Percentiles rank a stretch among this genome's conserved stretches.
Conservation (phyloP, 2,888 invertebrate species). For the Orchesellides sinensis region DNA sequence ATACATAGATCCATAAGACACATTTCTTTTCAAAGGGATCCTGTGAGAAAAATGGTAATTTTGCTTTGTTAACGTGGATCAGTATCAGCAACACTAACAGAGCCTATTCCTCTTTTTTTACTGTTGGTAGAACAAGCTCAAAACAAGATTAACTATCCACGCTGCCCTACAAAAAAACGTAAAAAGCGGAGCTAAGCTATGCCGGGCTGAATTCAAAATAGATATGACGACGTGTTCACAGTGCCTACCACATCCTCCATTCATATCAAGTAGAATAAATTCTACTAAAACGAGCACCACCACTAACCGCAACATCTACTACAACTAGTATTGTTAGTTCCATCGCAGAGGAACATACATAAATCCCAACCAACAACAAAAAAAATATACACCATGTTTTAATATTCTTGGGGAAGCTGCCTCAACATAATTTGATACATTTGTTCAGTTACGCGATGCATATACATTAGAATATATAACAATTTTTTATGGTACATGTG, state of each 20-base stretch:
- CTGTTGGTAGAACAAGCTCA: slow-evolving; percentile 40
- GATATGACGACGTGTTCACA: slow-evolving; percentile 44
- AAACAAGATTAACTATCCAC: slow-evolving; percentile 59
- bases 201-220: slow-evolving; percentile 56
- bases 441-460: slow-evolving; percentile 48
- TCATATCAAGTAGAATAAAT: slow-evolving; percentile 23
- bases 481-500: no score
- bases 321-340: no score
- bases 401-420: slow-evolving; percentile 43
- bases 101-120: no score
- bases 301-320: neutral
- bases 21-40: neutral
- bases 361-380: neutral
- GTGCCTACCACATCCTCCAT: neutral
- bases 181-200: slow-evolving; percentile 21
- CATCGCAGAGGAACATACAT: no score
- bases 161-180: slow-evolving; percentile 23
- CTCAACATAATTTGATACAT: slow-evolving; percentile 60
- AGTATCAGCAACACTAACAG: slow-evolving; percentile 14
- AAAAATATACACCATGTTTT: slow-evolving; percentile 50
- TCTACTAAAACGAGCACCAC: slow-evolving; percentile 15
- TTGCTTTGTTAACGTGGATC: slow-evolving; percentile 34
- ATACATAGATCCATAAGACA: no score
- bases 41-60: slow-evolving; percentile 20
- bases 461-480: slow-evolving; percentile 31